Base-by-base conservation (phyloP, 2,888 invertebrate species). In the Drosophila pseudotakahashii region DNA sequence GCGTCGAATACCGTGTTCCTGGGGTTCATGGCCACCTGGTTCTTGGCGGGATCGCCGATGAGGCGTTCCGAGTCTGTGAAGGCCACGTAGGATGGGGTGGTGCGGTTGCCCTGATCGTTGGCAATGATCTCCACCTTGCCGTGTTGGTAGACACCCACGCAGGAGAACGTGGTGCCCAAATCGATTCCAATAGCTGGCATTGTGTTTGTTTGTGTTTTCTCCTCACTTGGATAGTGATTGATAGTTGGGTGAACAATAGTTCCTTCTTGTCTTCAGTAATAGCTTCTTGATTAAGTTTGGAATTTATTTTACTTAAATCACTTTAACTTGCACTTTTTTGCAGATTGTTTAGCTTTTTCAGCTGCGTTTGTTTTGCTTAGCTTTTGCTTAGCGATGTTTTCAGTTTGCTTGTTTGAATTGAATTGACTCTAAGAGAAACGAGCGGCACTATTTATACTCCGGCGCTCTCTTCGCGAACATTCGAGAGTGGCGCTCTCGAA, bases 1-100 rank as follows among this genome's bases (percentile, higher is more conserved):
- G 98, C 98, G 94, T 99, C 99, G 92, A 96, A 97, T 90, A 97
- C 96, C 82, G 97, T 96, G 94, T 97, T 97, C 92, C 95, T 96
- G 78, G 97, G 97, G 93, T 97, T 97, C 96, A 97, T 96, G 88
- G 97, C 96, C 79, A 95, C 95, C 92, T 96, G 96, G 93, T 96
- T 96, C 92, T 96, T 96, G 78, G 96, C 96, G 66, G 96, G 96
- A 92, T 96, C 96, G 79, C 96, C 90, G 68, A 89, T 90, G 19
- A 89, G 94, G 89, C 96, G 94, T 92, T 96, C 96, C 3, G 95
- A 95, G 92, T 96, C 96, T 63, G 96, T 96, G 93, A 96, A 96
- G 75, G 96, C 96, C 74, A 96, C 96, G 78, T 87, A 89, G 54
- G 88, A 87, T 32, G 89, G 89, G 34, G 89, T 89, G 53, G 89